phyloP scores from a whole-genome alignment of 2,797 vertebrate species.

The Cirrhinus molitorella region DNA sequence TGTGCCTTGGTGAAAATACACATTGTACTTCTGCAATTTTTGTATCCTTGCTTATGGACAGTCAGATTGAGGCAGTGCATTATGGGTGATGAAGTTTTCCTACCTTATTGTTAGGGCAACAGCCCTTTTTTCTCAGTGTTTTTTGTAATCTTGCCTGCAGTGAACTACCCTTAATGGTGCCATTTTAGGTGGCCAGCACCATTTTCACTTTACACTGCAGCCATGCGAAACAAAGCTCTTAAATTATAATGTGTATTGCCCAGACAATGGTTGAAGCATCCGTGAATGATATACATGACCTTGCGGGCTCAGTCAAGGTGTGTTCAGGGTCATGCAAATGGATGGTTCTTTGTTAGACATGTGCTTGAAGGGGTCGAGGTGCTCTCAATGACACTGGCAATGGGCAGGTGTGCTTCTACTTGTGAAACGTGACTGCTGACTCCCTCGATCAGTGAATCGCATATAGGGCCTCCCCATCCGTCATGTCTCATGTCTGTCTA shows the following conservation, averaged over 20 bases:
- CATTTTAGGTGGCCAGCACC: neutral
- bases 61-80: neutral
- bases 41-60: neutral
- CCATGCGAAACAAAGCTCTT: neutral
- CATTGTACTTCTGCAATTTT: neutral
- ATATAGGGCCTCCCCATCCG: neutral
- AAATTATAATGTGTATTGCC: neutral
- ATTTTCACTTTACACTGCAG: neutral
- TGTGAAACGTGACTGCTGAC: conserved; percentile 32
- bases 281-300: neutral
- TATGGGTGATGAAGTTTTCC: neutral
- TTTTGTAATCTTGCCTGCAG: neutral
- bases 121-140: neutral
- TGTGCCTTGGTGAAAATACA: neutral
- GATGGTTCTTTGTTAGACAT: conserved; percentile 2
- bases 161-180: neutral
- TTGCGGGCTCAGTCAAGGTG: neutral
- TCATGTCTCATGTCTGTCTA: conserved; percentile 44
- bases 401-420: conserved; percentile 18
- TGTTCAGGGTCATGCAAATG: neutral
- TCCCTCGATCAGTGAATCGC: neutral
- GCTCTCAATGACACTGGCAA: neutral
- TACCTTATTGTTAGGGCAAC: neutral
- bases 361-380: conserved; percentile 7
- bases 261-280: neutral